Evolutionary conservation across 2,888 invertebrate genomes (phyloP), one percentile per base, ranked within the genome.

Genomic region (Cerceris rybyensis): DNA sequence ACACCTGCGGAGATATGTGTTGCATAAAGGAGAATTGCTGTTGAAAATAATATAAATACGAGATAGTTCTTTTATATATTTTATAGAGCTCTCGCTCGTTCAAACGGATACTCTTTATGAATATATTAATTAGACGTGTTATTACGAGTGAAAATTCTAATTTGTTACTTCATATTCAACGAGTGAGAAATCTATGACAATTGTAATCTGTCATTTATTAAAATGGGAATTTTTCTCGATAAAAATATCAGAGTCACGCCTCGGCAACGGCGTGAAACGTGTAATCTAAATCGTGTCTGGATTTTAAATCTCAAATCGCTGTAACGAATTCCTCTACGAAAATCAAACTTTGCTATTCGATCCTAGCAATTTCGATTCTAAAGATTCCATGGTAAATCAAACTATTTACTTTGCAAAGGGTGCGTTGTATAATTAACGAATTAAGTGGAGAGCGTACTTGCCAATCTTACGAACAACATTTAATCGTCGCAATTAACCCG

Each of bases 341-440:
- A 67, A 66, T 49, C 54, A 67, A 78, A 78, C 54, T 78, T 70
- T 55, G 46, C 14, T 17, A 68, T 76, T 76, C 67, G 67, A 69
- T 69, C 69, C 46, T 7, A 9, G 52, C 49, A 59, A 49, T 70
- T 76, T 59, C 52, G 61, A 57, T n/a, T 7, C 13, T 46, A 6
- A 8, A 57, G 42, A 43, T 55, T 42, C 61, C 17, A 46, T 6
- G 70, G 54, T 17, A 67, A 78, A 76, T 76, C 67, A 67, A 66
- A 63, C 59, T 63, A 67, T 70, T 78, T 58, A 67, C 70, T 63
- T 76, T 58, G 55, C 28, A 4, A 28, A 28, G 42, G 11, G 39
- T 9, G 28, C 60, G 43, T 49, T 11, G 9, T 42, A 50, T 7
- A 28, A 66, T 76, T 76, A 72, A 74, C 14, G 41, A 39, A 70